phyloP scores from a whole-genome alignment of 2,888 invertebrate species.

The Oligia latruncula region DNA sequence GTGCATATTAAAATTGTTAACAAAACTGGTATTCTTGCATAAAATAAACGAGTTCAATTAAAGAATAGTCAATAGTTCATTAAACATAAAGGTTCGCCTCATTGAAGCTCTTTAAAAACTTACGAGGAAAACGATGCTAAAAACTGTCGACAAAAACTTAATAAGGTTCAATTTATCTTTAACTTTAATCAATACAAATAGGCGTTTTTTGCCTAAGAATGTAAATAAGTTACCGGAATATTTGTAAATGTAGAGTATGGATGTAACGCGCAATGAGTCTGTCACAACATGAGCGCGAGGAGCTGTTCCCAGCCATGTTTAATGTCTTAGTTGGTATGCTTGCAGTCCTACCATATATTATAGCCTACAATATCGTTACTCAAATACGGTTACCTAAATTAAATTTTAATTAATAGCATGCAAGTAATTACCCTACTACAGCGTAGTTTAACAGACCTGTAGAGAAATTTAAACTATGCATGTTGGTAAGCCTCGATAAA shows the following conservation, averaged over 20 bases:
- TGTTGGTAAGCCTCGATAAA: conserved; percentile 82
- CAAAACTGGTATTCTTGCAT: conserved; percentile 11
- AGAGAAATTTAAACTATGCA: conserved; percentile 81
- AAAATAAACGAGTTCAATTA: conserved; percentile 46
- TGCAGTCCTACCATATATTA: conserved; percentile 38
- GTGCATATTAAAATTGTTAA: conserved; percentile 32
- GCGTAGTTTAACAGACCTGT: conserved; percentile 70
- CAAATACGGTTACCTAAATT: conserved; percentile 72
- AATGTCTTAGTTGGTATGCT: conserved; percentile 20
- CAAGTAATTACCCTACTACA: conserved; percentile 76
- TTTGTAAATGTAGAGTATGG: background rate
- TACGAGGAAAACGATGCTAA: conserved; percentile 36
- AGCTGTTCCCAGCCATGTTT: conserved; percentile 13
- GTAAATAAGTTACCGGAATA: conserved; percentile 26
- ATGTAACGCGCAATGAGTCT: conserved; percentile 29
- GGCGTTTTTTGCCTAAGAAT: conserved; percentile 42
- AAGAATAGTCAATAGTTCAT: conserved; percentile 46
- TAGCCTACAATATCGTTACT: conserved; percentile 66
- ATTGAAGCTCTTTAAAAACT: conserved; percentile 41
- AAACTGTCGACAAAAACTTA: conserved; percentile 51
- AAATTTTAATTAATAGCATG: conserved; percentile 77
- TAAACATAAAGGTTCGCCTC: conserved; percentile 27
- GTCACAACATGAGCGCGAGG: conserved; percentile 19
- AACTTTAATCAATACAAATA: conserved; percentile 52
- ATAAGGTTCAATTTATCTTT: conserved; percentile 57